These are phyloP conservation scores for Pomacea maculata DNA, from an alignment of 1,140 invertebrate genomes.

Conservation along the genomic window DNA sequence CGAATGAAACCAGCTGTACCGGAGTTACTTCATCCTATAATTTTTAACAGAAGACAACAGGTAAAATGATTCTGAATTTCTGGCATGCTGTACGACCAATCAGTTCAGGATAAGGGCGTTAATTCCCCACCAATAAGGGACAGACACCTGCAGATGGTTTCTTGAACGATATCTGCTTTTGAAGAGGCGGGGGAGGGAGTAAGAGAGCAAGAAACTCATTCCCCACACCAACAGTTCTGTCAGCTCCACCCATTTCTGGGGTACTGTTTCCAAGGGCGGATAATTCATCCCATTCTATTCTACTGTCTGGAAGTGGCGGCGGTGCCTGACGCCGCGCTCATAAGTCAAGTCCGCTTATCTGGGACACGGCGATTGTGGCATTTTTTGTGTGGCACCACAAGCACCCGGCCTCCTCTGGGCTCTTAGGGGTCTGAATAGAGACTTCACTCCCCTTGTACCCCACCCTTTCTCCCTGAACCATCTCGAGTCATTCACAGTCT, in stretches of 20 bases:
- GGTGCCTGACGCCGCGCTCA: conserved; percentile 1
- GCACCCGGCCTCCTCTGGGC: neutral
- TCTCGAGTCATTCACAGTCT: neutral
- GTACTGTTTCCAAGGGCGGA: conserved; percentile 1
- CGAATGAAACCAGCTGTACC: too few relatives aligned
- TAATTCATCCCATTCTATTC: conserved; percentile 12
- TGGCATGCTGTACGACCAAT: neutral
- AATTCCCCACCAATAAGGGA: neutral
- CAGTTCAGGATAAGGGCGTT: neutral
- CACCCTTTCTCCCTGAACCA: neutral
- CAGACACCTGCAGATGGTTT: neutral
- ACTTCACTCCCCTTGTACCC: neutral
- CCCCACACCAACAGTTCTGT: neutral
- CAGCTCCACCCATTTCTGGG: neutral
- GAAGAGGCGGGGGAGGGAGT: too few relatives aligned
- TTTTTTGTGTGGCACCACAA: conserved; percentile 3
- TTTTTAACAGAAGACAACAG: neutral
- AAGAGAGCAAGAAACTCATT: neutral
- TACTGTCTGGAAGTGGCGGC: neutral
- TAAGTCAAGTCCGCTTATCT: conserved; percentile 6
- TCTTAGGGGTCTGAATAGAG: neutral
- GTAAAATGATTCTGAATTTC: neutral
- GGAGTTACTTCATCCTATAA: too few relatives aligned
- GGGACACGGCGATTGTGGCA: neutral
- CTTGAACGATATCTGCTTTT: too few relatives aligned